Percentiles rank a stretch among this genome's conserved stretches.
phyloP scores from a whole-genome alignment of 2,888 invertebrate genomes.

The Actias luna region DNA sequence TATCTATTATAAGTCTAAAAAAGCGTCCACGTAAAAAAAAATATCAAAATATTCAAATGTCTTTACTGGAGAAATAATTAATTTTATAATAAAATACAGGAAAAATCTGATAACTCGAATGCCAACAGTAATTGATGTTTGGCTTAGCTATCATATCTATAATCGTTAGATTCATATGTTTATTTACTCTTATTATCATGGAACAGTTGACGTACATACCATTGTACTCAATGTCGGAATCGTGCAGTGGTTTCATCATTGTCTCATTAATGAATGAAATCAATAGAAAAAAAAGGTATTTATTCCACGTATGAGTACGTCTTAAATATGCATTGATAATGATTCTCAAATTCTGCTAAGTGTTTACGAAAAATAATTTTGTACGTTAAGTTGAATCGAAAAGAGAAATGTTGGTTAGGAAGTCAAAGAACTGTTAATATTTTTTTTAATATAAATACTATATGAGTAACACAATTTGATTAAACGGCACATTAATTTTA shows the following conservation, averaged over 20 bases:
- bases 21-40: no score
- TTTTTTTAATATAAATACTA: constrained; percentile 32
- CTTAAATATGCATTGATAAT: not conserved
- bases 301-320: not conserved
- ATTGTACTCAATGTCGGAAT: constrained; percentile 30
- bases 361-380: not conserved
- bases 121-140: no score
- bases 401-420: not conserved
- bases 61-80: not conserved
- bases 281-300: constrained; percentile 37
- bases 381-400: not conserved
- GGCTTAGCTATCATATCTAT: no score
- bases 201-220: constrained; percentile 37
- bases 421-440: constrained; percentile 15
- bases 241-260: constrained; percentile 46
- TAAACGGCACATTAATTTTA: constrained; percentile 27
- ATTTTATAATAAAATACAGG: not conserved
- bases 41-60: not conserved
- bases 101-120: not conserved
- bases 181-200: constrained; percentile 39
- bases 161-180: not conserved
- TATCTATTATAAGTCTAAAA: not conserved
- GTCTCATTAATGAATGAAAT: constrained; percentile 44
- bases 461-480: constrained; percentile 30
- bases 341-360: not conserved